Percentiles rank a stretch among this genome's conserved stretches.
Evolutionary conservation across 2,113 vertebrate species (phyloP).

Genomic region (Chloroceryle aenea): DNA sequence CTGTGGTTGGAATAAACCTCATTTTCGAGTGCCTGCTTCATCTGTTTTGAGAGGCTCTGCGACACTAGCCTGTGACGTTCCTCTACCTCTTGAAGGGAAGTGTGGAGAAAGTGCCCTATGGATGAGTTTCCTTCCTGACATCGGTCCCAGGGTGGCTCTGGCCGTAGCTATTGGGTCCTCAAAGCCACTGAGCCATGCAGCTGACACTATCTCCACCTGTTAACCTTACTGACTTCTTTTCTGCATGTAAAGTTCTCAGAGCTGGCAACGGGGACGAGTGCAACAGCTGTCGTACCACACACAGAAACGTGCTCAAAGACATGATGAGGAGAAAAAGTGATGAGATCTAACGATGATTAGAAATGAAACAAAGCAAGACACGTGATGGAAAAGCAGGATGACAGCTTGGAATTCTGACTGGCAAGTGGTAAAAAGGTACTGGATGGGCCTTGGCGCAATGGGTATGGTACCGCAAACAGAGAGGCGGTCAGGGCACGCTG

Average conservation of each 20-base stretch:
- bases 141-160: background rate
- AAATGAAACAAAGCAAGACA: background rate
- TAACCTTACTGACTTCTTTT: background rate
- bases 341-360: background rate
- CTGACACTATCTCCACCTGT: background rate
- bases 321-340: background rate
- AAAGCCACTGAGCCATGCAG: background rate
- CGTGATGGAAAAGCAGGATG: background rate
- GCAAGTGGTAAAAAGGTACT: background rate
- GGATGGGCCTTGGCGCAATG: background rate
- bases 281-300: background rate
- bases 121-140: background rate
- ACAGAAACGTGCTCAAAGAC: background rate
- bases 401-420: background rate
- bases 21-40: background rate
- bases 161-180: background rate
- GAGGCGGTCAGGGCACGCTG: background rate
- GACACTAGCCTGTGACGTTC: background rate
- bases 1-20: background rate
- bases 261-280: background rate
- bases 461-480: background rate
- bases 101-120: background rate
- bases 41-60: too few species aligned
- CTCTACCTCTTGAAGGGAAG: background rate
- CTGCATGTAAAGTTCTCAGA: background rate